These are phyloP conservation scores for Ophiothrix spiculata DNA, from an alignment of 35 echinoderm and acorn worm genomes.

Conservation along the genomic window DNA sequence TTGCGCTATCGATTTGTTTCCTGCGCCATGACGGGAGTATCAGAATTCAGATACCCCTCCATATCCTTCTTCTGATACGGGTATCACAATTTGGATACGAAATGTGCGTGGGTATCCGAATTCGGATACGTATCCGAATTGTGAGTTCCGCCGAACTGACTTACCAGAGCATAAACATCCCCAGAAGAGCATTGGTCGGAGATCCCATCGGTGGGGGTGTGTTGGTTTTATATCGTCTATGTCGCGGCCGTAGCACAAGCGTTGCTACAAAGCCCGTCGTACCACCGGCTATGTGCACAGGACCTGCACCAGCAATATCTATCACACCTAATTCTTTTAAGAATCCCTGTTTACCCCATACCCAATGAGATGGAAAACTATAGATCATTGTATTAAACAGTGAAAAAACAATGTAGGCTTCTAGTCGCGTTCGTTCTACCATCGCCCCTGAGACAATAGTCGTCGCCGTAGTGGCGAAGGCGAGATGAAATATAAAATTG, in stretches of 20 bases:
- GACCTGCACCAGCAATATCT: slow-evolving; percentile 69
- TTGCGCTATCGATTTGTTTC: too few relatives aligned
- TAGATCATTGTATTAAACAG: slow-evolving; percentile 62
- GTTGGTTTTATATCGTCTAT: slow-evolving; percentile 61
- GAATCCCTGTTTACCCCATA: slow-evolving; percentile 57
- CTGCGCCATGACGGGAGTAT: too few relatives aligned
- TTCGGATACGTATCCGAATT: too few relatives aligned
- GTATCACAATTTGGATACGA: too few relatives aligned
- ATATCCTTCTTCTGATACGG: too few relatives aligned
- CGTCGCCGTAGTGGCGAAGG: slow-evolving; percentile 75
- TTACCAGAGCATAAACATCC: slow-evolving; percentile 96
- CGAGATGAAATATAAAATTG: slow-evolving; percentile 72
- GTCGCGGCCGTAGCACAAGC: slow-evolving; percentile 59
- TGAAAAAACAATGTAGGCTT: slow-evolving; percentile 81
- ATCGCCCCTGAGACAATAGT: slow-evolving; percentile 81
- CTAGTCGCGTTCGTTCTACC: slow-evolving; percentile 69
- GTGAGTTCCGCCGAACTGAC: too few relatives aligned
- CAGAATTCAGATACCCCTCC: too few relatives aligned
- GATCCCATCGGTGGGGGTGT: slow-evolving; percentile 55
- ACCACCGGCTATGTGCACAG: slow-evolving; percentile 75
- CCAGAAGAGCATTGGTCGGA: slow-evolving; percentile 76
- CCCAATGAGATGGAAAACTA: slow-evolving; percentile 69
- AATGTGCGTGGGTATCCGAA: too few relatives aligned
- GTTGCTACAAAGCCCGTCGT: slow-evolving; percentile 74
- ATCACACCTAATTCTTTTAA: slow-evolving; percentile 51